Conservation (phyloP, 2,113 vertebrate species). For the Cygnus atratus region DNA sequence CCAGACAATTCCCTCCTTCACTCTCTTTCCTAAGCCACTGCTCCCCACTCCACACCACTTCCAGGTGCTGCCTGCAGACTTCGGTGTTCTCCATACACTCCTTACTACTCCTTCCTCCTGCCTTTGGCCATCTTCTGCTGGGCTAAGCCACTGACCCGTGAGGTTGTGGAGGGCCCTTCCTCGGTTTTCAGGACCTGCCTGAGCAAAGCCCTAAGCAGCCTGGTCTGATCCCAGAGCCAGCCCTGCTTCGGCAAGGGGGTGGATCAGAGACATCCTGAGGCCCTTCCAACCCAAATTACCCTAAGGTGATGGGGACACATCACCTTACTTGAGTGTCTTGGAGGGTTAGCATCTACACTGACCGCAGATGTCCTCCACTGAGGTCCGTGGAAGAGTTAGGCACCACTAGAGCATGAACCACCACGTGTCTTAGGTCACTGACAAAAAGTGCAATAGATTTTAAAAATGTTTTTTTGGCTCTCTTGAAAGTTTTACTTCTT, state of each 20-base stretch:
- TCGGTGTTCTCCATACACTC: background rate
- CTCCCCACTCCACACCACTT: background rate
- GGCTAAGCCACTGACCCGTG: background rate
- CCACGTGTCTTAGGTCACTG: rapidly evolving
- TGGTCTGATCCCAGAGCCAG: background rate
- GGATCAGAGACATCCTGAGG: background rate
- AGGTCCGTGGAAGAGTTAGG: background rate
- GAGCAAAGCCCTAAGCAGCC: background rate
- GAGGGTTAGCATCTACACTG: background rate
- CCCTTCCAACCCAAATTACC: background rate
- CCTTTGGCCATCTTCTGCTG: background rate
- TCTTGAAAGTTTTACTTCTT: background rate
- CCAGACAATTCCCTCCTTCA: background rate
- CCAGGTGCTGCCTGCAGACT: background rate
- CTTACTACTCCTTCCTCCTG: background rate
- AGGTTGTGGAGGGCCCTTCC: background rate
- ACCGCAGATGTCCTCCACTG: background rate
- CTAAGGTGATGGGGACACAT: no score
- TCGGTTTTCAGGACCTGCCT: background rate
- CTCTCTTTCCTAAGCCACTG: background rate
- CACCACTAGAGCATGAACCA: rapidly evolving
- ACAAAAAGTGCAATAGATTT: background rate
- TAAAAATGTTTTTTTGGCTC: background rate
- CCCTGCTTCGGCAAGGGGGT: background rate
- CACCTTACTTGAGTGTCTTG: background rate